Base-by-base conservation (phyloP, 2,888 invertebrate genomes). In the Dryobota labecula region DNA sequence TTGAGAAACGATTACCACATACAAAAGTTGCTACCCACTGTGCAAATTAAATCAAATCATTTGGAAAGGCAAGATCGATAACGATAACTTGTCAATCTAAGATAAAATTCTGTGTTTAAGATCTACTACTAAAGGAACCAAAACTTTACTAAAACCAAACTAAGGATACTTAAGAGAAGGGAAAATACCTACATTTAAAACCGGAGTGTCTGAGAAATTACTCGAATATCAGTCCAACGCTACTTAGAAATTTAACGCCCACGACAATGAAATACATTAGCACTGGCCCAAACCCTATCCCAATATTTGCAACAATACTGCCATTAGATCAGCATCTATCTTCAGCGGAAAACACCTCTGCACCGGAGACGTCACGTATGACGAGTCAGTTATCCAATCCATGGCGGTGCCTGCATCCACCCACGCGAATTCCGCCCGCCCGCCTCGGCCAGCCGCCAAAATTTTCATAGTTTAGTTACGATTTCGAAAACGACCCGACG, bases 401-500 rank as follows among this genome's bases (percentile, higher is more conserved):
- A 88, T 89, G 82, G 84, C 86, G 90, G 80, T 82, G 86, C 87
- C 83, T 94, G 94, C 94, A 94, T 70, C 92, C 77, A 84, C 95
- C 95, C 92, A 95, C 95, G 90, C 95, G 86, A 89, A 95, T 94
- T 92, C 95, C 94, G 87, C 87, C 92, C 91, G 90, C 92, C 92
- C 94, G 92, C 94, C 94, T 94, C 94, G 96, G 95, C 94, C 84
- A 80, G 81, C 83, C 86, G 95, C 96, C 96, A 95, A 95, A 88
- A 92, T 92, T 95, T 94, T 94, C 94, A 93, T 95, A 96, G 95
- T 96, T 95, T 96, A 95, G 96, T 95, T 95, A 95, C 96, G 95
- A 96, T 95, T 95, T 94, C 96, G 96, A 96, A 95, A 96, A 96
- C 96, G 96, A 96, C 94, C 96, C 96, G 96, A 95, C 96, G 95